Evolutionary conservation across 92 coral and sea anemone species (phyloP), one percentile per base, ranked within the genome.

Genomic region (Galaxea fascicularis): DNA sequence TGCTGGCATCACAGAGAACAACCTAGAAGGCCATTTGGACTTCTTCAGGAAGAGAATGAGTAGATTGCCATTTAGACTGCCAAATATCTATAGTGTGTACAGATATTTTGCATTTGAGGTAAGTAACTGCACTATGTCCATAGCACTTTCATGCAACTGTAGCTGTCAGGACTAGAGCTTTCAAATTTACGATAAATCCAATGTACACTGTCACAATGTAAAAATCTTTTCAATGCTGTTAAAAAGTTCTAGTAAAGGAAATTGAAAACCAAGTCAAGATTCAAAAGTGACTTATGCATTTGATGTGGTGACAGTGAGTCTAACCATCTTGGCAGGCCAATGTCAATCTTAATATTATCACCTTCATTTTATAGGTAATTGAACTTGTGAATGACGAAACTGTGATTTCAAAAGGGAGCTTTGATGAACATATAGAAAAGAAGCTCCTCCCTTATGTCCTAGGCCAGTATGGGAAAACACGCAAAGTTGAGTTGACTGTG

Each of bases 41-140:
- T 83, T 72, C 49, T 83, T 73, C 73, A 26, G 22, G 27, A 59
- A 20, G 12, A 27, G 39, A 8, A 26, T 83, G 9, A 54, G 8
- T 21, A 73, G 81, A 10, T 12, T 73, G 16, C 81, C 63, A 31
- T 56, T 72, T 20, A 29, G 87, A 57, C 81, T 73, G 5, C 87
- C 87, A 1, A 72, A 44, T 51, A 83, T 80, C 1, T 80, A 80
- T n/a, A 31, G 76, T 56, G 26, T 44, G 12, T 68, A 80, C 20
- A 20, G 85, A 15, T 29, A 16, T n/a, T 73, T 83, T 83, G 74
- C 73, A 20, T 83, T 71, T 35, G 60, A 73, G 72, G 87, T 83
- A 17, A 49, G 74, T 59, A 24, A n/a, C n/a, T n/a, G n/a, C n/a
- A n/a, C n/a, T n/a, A n/a, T n/a, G n/a, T n/a, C n/a, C n/a, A n/a